Percentiles rank a stretch among this genome's conserved stretches.
Evolutionary conservation across 2,113 vertebrate species (phyloP).

Genomic region (Forbesichthys agassizii): DNA sequence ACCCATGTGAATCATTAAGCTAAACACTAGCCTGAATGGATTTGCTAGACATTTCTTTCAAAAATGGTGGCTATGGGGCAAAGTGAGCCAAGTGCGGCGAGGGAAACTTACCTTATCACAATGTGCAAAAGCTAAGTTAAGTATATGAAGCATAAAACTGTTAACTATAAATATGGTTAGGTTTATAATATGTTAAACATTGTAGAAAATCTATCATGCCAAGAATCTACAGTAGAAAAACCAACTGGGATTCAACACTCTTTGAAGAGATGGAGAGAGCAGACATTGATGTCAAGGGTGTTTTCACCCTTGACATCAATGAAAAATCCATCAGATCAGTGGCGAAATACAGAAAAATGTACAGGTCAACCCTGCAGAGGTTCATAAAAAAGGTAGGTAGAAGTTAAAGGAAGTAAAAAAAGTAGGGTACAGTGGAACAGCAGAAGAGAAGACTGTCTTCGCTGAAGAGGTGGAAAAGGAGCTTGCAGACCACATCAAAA

Average conservation of each 20-base stretch:
- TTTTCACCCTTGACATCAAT: no score
- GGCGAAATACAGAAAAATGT: slow-evolving; percentile 17
- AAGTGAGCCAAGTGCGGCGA: slow-evolving; percentile 19
- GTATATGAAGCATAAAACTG: slow-evolving; percentile 3
- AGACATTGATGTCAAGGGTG: slow-evolving; percentile 11
- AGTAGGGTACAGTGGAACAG: slow-evolving; percentile 3
- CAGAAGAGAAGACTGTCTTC: slow-evolving; percentile 15
- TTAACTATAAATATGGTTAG: neutral
- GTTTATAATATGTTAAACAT: slow-evolving; percentile 6
- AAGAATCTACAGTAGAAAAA: slow-evolving; percentile 7
- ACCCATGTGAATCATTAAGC: slow-evolving; percentile 24
- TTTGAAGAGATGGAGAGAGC: slow-evolving; percentile 19
- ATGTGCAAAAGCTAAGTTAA: slow-evolving; percentile 11
- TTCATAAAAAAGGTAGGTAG: neutral
- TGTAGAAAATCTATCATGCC: slow-evolving; percentile 12
- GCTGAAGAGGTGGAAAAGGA: slow-evolving; percentile 15
- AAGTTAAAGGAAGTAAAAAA: neutral
- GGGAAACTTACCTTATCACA: slow-evolving; percentile 11
- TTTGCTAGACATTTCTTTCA: slow-evolving; percentile 8
- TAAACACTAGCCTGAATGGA: slow-evolving; percentile 33
- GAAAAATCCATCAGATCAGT: slow-evolving; percentile 21
- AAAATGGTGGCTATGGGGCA: slow-evolving; percentile 26
- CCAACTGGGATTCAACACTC: slow-evolving; percentile 7
- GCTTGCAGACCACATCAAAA: slow-evolving; percentile 15
- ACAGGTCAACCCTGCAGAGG: slow-evolving; percentile 14